Evolutionary conservation across 2,113 vertebrate species (phyloP), one percentile per base, ranked within the genome.

Genomic region (Eptesicus fuscus): DNA sequence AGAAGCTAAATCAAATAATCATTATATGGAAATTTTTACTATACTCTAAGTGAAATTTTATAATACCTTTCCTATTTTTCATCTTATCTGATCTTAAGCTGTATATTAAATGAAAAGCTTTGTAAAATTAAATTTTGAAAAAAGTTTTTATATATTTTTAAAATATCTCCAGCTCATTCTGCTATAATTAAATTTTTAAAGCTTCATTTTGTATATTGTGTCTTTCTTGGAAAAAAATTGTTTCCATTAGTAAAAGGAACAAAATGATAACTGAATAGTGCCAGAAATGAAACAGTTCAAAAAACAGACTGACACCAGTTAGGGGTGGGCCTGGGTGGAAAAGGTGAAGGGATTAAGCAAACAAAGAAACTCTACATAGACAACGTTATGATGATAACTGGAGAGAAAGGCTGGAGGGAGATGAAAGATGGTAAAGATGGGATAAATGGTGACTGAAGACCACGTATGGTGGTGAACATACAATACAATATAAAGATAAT

Each of bases 171-270:
- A 82, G 20, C 59, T 88, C 18, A 63, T 88, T 20, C 49, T 88
- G 9, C 7, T 93, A 2, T 40, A 83, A 83, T 89, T 91, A 91
- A 85, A 91, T 88, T 78, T 82, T 37, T 88, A 44, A 96, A 96
- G 63, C 88, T 51, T 78, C 10, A 44, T 25, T 92, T 90, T 79
- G 25, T 44, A 85, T 35, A 88, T 63, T 86, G n/a, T 86, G 37
- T 78, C 77, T 92, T 10, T 82, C 22, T 78, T 90, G 4, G 83
- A 91, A 92, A 94, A 80, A 94, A 80, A 40, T 16, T 71, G 2
- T 93, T 88, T 90, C 37, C 49, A 88, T 42, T 91, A 2, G 2
- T 49, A 47, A 92, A 88, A 74, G 37, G n/a, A 74, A 93, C n/a
- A 89, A 92, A 95, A 67, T 53, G 12, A 71, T 80, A 88, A 73